Conservation (phyloP, 2,797 vertebrate species). For the Myotis pilosus region DNA sequence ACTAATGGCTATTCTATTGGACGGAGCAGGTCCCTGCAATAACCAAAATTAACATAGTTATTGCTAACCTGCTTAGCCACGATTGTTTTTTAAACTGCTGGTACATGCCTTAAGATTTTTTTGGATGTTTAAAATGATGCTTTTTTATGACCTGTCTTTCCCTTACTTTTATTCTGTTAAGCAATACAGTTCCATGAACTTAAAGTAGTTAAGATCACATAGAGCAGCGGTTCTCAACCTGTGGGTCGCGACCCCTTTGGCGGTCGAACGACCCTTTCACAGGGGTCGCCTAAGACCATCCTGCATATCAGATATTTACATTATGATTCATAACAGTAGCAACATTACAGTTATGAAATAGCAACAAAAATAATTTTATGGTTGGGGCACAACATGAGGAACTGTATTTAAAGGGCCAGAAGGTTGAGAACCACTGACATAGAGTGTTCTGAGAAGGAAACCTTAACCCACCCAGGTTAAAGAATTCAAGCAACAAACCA, state of each 20-base stretch:
- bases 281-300: too few relatives aligned
- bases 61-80: not conserved
- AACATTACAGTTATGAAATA: too few relatives aligned
- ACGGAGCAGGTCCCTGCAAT: not conserved
- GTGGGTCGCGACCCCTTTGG: too few relatives aligned
- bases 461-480: not conserved
- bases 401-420: too few relatives aligned
- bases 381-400: too few relatives aligned
- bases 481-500: slow-evolving; percentile 47
- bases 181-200: not conserved
- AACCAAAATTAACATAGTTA: not conserved
- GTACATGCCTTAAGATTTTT: not conserved
- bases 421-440: not conserved
- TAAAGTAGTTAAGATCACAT: not conserved
- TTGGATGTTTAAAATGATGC: not conserved
- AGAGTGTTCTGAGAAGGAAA: not conserved
- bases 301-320: too few relatives aligned
- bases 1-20: not conserved
- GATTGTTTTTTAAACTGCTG: not conserved
- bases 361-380: too few relatives aligned
- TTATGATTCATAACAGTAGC: too few relatives aligned
- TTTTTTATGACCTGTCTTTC: not conserved
- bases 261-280: too few relatives aligned
- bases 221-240: not conserved
- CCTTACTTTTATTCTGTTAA: not conserved